phyloP scores from a whole-genome alignment of 2,113 vertebrate genomes.

The Psophia crepitans region DNA sequence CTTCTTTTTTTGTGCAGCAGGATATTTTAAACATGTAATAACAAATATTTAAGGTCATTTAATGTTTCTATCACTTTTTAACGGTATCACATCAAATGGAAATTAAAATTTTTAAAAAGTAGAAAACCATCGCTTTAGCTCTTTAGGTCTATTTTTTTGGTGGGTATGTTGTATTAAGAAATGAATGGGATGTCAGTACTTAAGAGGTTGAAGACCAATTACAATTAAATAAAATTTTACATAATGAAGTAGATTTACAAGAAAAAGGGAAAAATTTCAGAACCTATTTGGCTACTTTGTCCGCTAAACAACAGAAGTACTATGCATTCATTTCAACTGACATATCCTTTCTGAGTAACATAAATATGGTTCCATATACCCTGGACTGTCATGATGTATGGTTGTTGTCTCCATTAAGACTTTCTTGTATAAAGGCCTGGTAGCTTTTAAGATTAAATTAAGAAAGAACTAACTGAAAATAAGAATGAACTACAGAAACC shows the following conservation, averaged over 20 bases:
- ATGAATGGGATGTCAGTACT: neutral
- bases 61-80: neutral
- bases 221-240: neutral
- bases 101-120: neutral
- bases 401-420: neutral
- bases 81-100: neutral
- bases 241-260: neutral
- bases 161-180: neutral
- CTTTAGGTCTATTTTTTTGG: neutral
- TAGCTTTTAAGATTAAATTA: neutral
- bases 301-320: no score
- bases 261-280: neutral
- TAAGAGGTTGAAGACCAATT: neutral
- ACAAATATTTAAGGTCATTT: neutral
- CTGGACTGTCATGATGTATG: neutral
- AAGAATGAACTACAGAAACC: neutral
- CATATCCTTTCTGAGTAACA: neutral
- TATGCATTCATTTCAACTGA: neutral
- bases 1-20: neutral
- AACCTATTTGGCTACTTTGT: neutral
- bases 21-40: neutral
- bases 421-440: neutral
- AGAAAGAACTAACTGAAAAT: neutral
- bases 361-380: neutral
- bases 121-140: neutral